Percentiles rank a stretch among this genome's conserved stretches.
phyloP scores from a whole-genome alignment of 2,888 invertebrate species.

The Thera obeliscata region DNA sequence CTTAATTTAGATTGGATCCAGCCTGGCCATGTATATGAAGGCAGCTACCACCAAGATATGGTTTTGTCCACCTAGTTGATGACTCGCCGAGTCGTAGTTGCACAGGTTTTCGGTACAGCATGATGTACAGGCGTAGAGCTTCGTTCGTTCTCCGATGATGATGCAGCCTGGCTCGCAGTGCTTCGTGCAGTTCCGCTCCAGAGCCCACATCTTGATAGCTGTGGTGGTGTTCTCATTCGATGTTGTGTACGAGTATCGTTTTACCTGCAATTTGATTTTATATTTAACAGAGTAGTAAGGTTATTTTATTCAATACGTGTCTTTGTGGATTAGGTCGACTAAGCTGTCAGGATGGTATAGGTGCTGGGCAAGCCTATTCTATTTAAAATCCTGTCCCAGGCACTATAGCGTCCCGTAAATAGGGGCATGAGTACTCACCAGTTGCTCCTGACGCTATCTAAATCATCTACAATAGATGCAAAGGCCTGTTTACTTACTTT shows the following conservation, averaged over 20 bases:
- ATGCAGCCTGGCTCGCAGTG: slow-evolving; percentile 95
- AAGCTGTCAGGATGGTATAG: no score
- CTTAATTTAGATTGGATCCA: neutral
- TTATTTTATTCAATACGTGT: no score
- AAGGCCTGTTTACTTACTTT: no score
- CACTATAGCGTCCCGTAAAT: no score
- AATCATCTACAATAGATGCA: no score
- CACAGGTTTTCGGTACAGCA: slow-evolving; percentile 92
- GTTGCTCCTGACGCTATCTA: no score
- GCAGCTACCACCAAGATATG: slow-evolving; percentile 19
- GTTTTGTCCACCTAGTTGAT: slow-evolving; percentile 11
- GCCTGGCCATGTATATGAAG: slow-evolving; percentile 1
- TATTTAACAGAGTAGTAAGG: neutral
- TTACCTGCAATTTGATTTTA: slow-evolving; percentile 83
- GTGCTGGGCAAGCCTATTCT: no score
- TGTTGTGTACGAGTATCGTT: slow-evolving; percentile 92
- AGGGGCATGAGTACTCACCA: no score
- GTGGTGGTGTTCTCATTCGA: slow-evolving; percentile 92
- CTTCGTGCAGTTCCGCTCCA: slow-evolving; percentile 92
- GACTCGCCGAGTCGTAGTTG: slow-evolving; percentile 88
- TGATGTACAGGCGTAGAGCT: slow-evolving; percentile 93
- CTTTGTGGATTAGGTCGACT: no score
- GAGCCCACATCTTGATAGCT: slow-evolving; percentile 89
- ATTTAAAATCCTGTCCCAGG: no score
- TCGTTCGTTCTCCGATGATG: slow-evolving; percentile 94